Base-by-base conservation (phyloP, 2,113 vertebrate genomes). In the Electrona antarctica region DNA sequence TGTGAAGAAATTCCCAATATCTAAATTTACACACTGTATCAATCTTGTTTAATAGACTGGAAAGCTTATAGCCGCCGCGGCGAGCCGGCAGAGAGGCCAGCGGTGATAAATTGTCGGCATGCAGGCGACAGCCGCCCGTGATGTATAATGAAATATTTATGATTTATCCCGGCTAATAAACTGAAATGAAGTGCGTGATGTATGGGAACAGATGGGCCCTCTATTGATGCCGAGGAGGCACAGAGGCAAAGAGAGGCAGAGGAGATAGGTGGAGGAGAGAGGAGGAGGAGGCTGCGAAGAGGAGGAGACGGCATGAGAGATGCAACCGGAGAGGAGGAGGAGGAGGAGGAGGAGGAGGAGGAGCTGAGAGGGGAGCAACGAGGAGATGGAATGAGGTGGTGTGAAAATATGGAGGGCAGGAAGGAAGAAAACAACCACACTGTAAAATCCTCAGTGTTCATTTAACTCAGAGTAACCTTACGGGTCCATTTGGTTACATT, bases 141-240 rank as follows among this genome's bases (percentile, higher is more conserved):
- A 96, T 94, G 91, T 90, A 93, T 89, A 92, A 95, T 96, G 95
- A 95, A 96, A 95, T 95, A 95, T 95, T 96, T 94, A 95, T 96
- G 96, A 96, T 95, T 97, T 95, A 96, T 95, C 94, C 94, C 94
- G 90, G 95, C 95, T 95, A 95, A 95, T 96, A 96, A 95, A 97
- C 95, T 90, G 92, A 93, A 94, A 93, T 95, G 94, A 95, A 95
- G 95, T 92, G 92, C 80, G 89, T 95, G 95, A 95, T 94, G 91
- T 92, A 95, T 95, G 95, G 65, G 92, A 95, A 93, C 95, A 95
- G 95, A 95, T 95, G 92, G 94, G 93, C 90, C 90, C 93, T 89
- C 89, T 90, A 93, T 93, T 93, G 90, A 93, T 85, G 90, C 91
- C 9, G 88, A 90, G 85, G 88, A 90, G 85, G 86, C 87, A 51